Evolutionary conservation across 2,888 invertebrate genomes (phyloP), one percentile per base, ranked within the genome.

Genomic region (Hydroisotoma schaefferi): DNA sequence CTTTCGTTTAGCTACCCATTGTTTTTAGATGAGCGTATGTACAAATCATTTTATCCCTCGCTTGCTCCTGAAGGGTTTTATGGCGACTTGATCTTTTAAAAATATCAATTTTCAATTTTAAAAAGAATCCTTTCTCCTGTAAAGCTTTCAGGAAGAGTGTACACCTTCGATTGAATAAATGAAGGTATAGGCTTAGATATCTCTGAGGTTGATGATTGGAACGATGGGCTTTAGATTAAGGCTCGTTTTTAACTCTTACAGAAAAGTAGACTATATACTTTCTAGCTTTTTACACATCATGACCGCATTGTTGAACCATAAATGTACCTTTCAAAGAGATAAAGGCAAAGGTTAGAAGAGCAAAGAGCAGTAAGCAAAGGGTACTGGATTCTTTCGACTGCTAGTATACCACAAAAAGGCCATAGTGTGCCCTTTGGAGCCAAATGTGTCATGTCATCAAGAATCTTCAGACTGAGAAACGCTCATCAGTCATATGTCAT

Each of bases 41-140:
- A n/a, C n/a, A n/a, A n/a, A n/a, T n/a, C n/a, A n/a, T n/a, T n/a
- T n/a, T n/a, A n/a, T n/a, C n/a, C n/a, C n/a, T n/a, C n/a, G n/a
- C n/a, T n/a, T n/a, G n/a, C n/a, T n/a, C n/a, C n/a, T n/a, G n/a
- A n/a, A n/a, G n/a, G n/a, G n/a, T n/a, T n/a, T n/a, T n/a, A n/a
- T 40, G 20, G n/a, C 40, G n/a, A 40, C 20, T 40, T 40, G 40
- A 40, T 40, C n/a, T 15, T 46, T 25, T 63, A 51, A 70, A 70
- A 70, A 70, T 68, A 70, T 70, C 70, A 67, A 65, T 68, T 70
- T 70, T 70, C 70, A 63, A 59, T 63, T 52, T 57, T 52, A 53
- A 51, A 49, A 54, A 53, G 46, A 54, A 52, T 55, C 33, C 38
- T 25, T 18, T 33, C 56, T 47, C 20, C 18, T n/a, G n/a, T n/a